These are phyloP conservation scores for Thymallus thymallus DNA, from an alignment of 2,113 vertebrate genomes.

Conservation along the genomic window DNA sequence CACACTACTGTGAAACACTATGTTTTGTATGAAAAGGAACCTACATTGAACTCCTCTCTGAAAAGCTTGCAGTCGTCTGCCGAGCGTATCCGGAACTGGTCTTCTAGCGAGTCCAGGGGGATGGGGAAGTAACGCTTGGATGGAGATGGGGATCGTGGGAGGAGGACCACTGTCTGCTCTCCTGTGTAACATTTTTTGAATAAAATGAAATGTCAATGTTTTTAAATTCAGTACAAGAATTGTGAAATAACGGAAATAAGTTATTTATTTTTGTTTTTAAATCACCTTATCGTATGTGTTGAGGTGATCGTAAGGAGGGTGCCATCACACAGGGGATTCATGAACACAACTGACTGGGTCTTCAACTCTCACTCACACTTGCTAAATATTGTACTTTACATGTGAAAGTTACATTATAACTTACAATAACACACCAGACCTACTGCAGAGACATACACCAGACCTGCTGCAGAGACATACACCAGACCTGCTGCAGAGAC, in stretches of 20 bases:
- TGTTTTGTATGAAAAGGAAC: slow-evolving; percentile 33
- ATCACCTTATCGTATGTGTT: no score
- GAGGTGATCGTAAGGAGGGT: no score
- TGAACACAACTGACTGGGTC: background rate
- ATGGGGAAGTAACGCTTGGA: slow-evolving; percentile 90
- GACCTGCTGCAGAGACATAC: no score
- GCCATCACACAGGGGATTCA: background rate
- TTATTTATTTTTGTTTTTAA: no score
- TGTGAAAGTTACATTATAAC: no score
- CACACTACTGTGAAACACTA: background rate
- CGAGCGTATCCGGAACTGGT: slow-evolving; percentile 83
- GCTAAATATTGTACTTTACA: no score
- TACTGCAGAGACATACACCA: no score
- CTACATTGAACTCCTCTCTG: slow-evolving; percentile 65
- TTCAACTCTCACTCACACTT: background rate
- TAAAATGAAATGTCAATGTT: no score
- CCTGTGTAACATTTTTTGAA: slow-evolving; percentile 78
- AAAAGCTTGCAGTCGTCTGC: slow-evolving; percentile 88
- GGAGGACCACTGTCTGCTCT: slow-evolving; percentile 91
- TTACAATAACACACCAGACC: no score
- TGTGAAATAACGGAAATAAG: no score
- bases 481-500: no score
- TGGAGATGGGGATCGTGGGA: slow-evolving; percentile 86
- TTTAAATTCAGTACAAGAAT: no score
- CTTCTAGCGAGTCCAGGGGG: slow-evolving; percentile 83